phyloP scores from a whole-genome alignment of 2,113 vertebrate species.

The Probosciger aterrimus region DNA sequence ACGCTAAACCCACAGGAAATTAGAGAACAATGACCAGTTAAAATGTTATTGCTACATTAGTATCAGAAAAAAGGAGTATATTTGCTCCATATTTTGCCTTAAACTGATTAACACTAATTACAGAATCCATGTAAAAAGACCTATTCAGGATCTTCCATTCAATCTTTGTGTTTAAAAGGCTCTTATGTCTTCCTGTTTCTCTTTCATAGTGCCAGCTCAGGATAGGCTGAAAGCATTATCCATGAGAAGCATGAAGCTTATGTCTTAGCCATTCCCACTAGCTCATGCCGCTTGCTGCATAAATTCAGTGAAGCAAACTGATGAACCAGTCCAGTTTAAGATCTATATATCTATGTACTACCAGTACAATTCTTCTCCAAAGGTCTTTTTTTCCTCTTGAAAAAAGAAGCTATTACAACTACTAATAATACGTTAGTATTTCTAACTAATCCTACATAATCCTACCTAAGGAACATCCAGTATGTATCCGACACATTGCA shows the following conservation, averaged over 20 bases:
- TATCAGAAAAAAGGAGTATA: not conserved
- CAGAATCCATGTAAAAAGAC: not conserved
- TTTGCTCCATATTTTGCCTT: not conserved
- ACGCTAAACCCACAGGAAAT: not conserved
- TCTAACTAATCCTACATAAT: not conserved
- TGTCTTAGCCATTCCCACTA: not conserved
- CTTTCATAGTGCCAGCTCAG: not conserved
- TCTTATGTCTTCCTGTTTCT: not conserved
- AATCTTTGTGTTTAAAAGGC: not conserved
- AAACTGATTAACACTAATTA: not conserved
- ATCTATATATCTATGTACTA: not conserved
- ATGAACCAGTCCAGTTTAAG: not conserved
- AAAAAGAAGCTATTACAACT: not conserved
- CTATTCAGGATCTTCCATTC: not conserved
- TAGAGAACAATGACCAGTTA: not conserved
- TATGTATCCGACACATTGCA: not conserved
- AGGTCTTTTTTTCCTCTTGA: not conserved
- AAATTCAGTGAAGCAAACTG: not conserved
- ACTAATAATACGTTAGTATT: not conserved
- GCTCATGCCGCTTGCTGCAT: not conserved
- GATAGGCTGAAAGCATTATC: not conserved
- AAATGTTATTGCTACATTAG: not conserved
- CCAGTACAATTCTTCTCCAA: not conserved
- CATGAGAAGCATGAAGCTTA: not conserved
- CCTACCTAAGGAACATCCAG: not conserved